phyloP scores from a whole-genome alignment of 2,888 invertebrate species.

The Cryptus viduatorius region DNA sequence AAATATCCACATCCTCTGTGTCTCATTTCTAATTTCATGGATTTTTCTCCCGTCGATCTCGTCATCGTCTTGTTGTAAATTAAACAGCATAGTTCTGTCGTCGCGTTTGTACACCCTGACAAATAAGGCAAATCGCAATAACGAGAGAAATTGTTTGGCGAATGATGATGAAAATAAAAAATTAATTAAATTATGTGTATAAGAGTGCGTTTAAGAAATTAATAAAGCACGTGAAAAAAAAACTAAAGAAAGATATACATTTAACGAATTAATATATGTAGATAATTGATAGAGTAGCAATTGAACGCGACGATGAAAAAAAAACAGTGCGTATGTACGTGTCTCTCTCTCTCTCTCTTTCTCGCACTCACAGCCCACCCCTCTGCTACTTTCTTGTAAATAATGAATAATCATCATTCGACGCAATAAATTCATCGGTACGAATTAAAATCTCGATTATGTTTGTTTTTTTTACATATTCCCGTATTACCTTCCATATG shows the following conservation, averaged over 20 bases:
- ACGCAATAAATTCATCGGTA: slow-evolving; percentile 83
- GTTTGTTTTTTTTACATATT: background rate
- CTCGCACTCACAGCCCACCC: slow-evolving; percentile 40
- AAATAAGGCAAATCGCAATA: slow-evolving; percentile 60
- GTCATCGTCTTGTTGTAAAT: slow-evolving; percentile 41
- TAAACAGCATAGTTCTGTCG: slow-evolving; percentile 37
- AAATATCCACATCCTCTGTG: slow-evolving; percentile 17
- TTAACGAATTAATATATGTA: slow-evolving; percentile 80
- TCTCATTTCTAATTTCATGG: background rate
- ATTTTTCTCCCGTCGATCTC: slow-evolving; percentile 40
- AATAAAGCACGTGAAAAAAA: slow-evolving; percentile 71
- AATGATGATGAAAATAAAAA: slow-evolving; percentile 29
- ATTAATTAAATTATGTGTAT: slow-evolving; percentile 54
- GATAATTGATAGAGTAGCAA: slow-evolving; percentile 78
- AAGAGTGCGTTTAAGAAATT: slow-evolving; percentile 67
- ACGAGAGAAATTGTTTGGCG: slow-evolving; percentile 58
- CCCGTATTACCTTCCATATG: background rate
- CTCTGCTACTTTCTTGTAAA: slow-evolving; percentile 75
- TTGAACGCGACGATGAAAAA: slow-evolving; percentile 77
- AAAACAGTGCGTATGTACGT: slow-evolving; percentile 80
- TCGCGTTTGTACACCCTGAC: slow-evolving; percentile 36
- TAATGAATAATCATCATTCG: slow-evolving; percentile 80
- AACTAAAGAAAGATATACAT: slow-evolving; percentile 68
- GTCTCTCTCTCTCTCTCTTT: slow-evolving; percentile 73
- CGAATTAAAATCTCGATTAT: slow-evolving; percentile 57